Conservation (phyloP, 2,797 vertebrate species). For the Mus minutoides region DNA sequence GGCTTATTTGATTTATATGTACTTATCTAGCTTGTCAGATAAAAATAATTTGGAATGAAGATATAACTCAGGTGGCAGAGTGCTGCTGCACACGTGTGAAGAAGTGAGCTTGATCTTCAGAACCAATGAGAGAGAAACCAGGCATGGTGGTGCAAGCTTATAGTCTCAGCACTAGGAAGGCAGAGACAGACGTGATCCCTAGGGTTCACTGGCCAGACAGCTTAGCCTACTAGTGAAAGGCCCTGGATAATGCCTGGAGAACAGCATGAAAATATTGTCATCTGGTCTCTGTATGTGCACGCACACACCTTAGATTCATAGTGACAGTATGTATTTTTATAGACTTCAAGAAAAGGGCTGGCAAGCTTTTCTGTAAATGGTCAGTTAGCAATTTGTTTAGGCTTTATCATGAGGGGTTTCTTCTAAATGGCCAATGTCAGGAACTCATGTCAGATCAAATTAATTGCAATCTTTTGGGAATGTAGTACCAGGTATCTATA, state of each 20-base stretch:
- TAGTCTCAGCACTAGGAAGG: neutral
- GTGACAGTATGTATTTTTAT: neutral
- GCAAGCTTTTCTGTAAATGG: neutral
- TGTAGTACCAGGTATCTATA: neutral
- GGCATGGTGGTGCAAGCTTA: neutral
- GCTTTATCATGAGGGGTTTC: neutral
- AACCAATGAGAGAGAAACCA: neutral
- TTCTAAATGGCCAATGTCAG: neutral
- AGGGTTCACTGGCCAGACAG: neutral
- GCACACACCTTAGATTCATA: neutral
- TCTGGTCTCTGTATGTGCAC: neutral
- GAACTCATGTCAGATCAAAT: neutral
- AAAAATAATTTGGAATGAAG: neutral
- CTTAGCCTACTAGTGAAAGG: neutral
- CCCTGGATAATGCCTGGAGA: neutral
- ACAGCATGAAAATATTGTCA: neutral
- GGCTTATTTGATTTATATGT: neutral
- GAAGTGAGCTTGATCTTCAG: neutral
- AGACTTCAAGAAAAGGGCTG: neutral
- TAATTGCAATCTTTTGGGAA: slow-evolving; percentile 12
- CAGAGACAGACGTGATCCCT: no score
- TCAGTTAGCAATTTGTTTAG: neutral
- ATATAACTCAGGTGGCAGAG: no score
- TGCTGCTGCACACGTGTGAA: no score
- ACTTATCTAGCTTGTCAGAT: neutral